Evolutionary conservation across 1,140 invertebrate genomes (phyloP), one percentile per base, ranked within the genome.

Genomic region (Danaus melanippus): DNA sequence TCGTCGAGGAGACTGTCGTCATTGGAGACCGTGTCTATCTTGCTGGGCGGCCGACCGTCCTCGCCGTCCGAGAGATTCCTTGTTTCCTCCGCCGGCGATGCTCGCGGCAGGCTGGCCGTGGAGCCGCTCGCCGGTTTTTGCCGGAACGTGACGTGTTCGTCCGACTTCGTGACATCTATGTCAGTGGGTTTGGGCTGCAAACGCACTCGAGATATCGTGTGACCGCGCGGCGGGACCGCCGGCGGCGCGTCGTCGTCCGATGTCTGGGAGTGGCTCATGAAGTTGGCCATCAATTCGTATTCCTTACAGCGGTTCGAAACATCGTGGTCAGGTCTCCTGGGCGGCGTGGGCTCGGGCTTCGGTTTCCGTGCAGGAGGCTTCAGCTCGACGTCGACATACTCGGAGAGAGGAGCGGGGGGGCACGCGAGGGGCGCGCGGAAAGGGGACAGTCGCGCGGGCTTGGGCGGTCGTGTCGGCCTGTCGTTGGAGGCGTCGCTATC

Each of bases 251-350:
- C 79, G 39, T 77, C 73, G 41, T 69, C 71, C 9, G 61, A 49
- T 39, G 60, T 43, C n/a, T 74, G 72, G 40, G 78, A 67, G 54
- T 69, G 71, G 42, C 76, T 83, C 62, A 69, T 78, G 50, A 87
- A 87, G 63, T 87, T 70, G 1, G 78, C 67, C 83, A 87, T 85
- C 12, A 87, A 67, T 54, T 87, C 84, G 62, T 87, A 86, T 62
- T 87, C 86, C 39, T 69, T 72, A 52, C 84, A 87, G 40, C 79
- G 70, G 51, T 65, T 64, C 8, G 65, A 60, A 10, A 64, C 39
- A 9, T 73, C 68, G 11, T 56, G 45, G 8, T 68, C 59, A 17
- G 58, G 61, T 41, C 62, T 64, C 46, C 56, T 60, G 47, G 64
- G 61, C 45, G 53, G 56, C 17, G 62, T 58, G 56, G 53, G 53